Evolutionary conservation across 2,113 vertebrate species (phyloP).

Genomic region (Lipophrys pholis): DNA sequence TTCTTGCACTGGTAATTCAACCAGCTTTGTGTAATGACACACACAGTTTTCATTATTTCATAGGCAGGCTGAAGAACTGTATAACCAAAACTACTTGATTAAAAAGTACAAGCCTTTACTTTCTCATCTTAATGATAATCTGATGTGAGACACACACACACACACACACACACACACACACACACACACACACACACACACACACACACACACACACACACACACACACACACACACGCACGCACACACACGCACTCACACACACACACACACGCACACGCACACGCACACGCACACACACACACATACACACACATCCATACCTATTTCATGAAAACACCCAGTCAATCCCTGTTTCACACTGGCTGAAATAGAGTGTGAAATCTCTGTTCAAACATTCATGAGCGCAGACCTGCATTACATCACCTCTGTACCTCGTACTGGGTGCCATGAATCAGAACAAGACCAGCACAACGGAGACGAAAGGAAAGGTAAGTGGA

Average conservation of each 20-base stretch:
- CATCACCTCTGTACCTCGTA: constrained; percentile 52
- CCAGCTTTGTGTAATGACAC: too few species aligned
- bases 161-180: neutral
- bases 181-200: neutral
- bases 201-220: neutral
- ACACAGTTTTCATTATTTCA: too few species aligned
- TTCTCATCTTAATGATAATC: too few species aligned
- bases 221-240: neutral
- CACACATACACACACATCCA: neutral
- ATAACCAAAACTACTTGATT: too few species aligned
- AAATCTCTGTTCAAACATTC: constrained; percentile 74
- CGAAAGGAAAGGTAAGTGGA: neutral
- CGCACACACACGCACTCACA: too few species aligned
- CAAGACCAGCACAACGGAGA: constrained; percentile 20
- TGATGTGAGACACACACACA: too few species aligned
- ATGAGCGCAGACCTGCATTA: constrained; percentile 70
- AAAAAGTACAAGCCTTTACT: too few species aligned
- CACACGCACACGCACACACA: too few species aligned
- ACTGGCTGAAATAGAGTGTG: constrained; percentile 75
- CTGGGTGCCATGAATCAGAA: constrained; percentile 30
- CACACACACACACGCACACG: neutral
- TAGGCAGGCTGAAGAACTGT: too few species aligned
- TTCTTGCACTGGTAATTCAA: too few species aligned
- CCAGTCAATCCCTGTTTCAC: constrained; percentile 33
- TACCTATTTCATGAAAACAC: constrained; percentile 9